Conservation (phyloP, 2,888 invertebrate species). For the Dicroscelio sp. region DNA sequence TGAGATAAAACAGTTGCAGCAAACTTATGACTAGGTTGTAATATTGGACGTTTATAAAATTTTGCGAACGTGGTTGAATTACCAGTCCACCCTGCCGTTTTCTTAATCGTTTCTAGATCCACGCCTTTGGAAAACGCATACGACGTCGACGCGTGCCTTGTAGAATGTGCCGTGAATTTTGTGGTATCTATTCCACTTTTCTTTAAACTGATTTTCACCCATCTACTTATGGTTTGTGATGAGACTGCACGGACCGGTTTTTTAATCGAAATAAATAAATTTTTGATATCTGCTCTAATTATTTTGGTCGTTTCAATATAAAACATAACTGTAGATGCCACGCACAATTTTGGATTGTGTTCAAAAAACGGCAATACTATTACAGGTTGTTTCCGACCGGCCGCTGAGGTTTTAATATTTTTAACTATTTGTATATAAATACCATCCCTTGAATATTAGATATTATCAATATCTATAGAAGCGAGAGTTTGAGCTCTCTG, state of each 20-base stretch:
- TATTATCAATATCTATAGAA: not conserved
- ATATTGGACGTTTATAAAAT: not conserved
- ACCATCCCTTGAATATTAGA: too few relatives aligned
- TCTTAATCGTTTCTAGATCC: not conserved
- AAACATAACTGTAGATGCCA: too few relatives aligned
- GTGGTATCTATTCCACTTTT: conserved; percentile 47
- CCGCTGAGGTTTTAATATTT: conserved; percentile 9
- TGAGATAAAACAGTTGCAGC: too few relatives aligned
- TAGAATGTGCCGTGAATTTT: conserved; percentile 40
- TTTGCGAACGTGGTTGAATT: not conserved
- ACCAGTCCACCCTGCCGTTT: not conserved
- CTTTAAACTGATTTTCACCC: not conserved
- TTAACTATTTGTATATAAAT: not conserved
- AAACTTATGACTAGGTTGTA: too few relatives aligned
- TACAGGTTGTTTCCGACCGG: not conserved
- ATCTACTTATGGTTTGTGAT: conserved; percentile 37
- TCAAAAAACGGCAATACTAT: not conserved
- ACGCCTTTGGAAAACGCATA: not conserved
- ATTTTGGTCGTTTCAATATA: not conserved
- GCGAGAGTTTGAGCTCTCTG: conserved; percentile 30
- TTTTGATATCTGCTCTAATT: not conserved
- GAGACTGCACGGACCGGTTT: not conserved
- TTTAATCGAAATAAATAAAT: not conserved
- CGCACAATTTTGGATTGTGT: not conserved
- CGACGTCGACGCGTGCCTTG: conserved; percentile 44